Evolutionary conservation across 2,113 vertebrate genomes (phyloP), one percentile per base, ranked within the genome.

Genomic region (Macquaria australasica): DNA sequence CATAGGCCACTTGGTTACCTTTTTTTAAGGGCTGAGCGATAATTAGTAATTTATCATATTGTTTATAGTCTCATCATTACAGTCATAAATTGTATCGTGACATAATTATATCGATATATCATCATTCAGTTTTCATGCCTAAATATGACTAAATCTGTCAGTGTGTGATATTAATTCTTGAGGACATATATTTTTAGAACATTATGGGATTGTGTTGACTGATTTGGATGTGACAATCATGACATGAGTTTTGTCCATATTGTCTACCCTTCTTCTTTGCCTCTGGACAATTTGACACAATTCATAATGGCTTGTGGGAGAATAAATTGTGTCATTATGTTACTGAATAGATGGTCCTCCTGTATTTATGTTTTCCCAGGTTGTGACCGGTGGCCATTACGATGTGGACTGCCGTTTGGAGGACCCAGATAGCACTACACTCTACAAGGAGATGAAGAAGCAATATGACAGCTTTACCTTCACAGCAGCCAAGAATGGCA

Each of bases 381-480:
- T 99, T 73, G 99, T 99, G 84, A 99, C 98, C 8, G 98, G 98
- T 53, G 98, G 98, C 23, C 98, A 99, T 93, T 99, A 99, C 55
- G 98, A 99, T 85, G 98, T 99, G 58, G 98, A 99, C 82, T 99
- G 98, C 90, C 97, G 98, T 7, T 87, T 99, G 88, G 98, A 99
- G 93, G 98, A 97, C 79, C 97, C 98, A 0, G 97, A 98, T 39
- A 97, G 98, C 23, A 93, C 89, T 16, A 97, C 98, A 3, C 94
- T 99, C 1, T 99, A 99, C 92, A 99, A 99, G 70, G 98, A 99
- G 93, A 99, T 98, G 97, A 99, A 99, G 94, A 99, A 99, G 79
- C 98, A 99, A 82, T 99, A 99, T 20, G 98, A 99, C 87, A 99
- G 98, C 83, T 99, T 99, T 85, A 99, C 98, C 0, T 99, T 99